These are phyloP conservation scores for Pleuronectes platessa DNA, from an alignment of 2,113 vertebrate species.

Conservation along the genomic window DNA sequence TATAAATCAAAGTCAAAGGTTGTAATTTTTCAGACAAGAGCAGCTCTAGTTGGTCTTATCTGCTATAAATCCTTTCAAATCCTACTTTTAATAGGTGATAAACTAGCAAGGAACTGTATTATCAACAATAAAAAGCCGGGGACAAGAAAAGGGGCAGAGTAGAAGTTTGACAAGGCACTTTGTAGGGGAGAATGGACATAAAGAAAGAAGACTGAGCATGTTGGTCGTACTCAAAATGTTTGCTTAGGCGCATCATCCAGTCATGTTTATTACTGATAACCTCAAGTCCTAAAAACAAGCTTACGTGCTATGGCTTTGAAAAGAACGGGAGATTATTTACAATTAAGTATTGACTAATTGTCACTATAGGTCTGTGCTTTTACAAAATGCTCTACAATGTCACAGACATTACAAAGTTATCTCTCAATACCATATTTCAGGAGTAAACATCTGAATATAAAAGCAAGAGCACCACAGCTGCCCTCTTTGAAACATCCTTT, in stretches of 20 bases:
- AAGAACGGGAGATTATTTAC: constrained; percentile 1
- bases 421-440: not conserved
- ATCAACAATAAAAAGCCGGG: not conserved
- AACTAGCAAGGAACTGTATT: not conserved
- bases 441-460: not conserved
- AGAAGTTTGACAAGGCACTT: constrained; percentile 57
- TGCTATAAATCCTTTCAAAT: not conserved
- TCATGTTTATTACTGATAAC: constrained; percentile 5
- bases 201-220: not conserved
- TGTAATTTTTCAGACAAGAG: not conserved
- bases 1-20: not conserved
- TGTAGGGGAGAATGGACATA: constrained; percentile 9
- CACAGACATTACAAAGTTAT: not conserved
- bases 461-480: not conserved
- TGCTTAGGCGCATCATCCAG: not conserved
- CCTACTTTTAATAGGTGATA: too few relatives aligned
- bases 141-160: not conserved
- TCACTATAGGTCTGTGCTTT: constrained; percentile 6
- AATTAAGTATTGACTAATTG: not conserved
- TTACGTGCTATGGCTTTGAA: not conserved
- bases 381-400: not conserved
- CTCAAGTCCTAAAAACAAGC: constrained; percentile 23
- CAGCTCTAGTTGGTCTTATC: not conserved
- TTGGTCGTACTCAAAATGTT: not conserved
- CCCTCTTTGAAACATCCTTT: not conserved